These are phyloP conservation scores for Chondrosia reniformis DNA, from an alignment of 37 sponge, comb jelly and placozoan genomes.

Conservation along the genomic window DNA sequence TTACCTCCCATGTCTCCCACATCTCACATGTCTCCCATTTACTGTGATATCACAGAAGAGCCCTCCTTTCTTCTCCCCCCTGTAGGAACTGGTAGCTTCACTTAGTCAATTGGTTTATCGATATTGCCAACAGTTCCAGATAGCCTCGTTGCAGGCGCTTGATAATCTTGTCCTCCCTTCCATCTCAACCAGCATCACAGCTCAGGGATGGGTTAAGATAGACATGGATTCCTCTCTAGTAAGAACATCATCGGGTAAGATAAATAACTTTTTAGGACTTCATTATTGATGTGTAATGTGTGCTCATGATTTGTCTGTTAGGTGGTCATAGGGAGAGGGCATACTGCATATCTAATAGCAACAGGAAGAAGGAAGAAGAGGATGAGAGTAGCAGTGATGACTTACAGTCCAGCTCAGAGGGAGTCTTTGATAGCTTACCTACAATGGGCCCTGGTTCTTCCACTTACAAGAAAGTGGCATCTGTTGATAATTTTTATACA, in stretches of 20 bases:
- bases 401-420: constrained; percentile 19
- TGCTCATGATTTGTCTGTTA: too few relatives aligned
- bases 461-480: neutral
- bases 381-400: neutral
- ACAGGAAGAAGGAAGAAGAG: neutral
- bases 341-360: neutral
- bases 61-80: neutral
- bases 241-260: too few relatives aligned
- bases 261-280: too few relatives aligned
- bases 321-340: constrained; percentile 14
- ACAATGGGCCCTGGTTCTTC: constrained; percentile 12
- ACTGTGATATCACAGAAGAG: neutral
- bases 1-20: neutral
- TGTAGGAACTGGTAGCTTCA: constrained; percentile 83
- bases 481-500: neutral
- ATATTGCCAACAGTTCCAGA: constrained; percentile 79
- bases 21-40: neutral
- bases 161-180: constrained; percentile 25
- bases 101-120: constrained; percentile 68
- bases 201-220: constrained; percentile 67
- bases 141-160: constrained; percentile 52
- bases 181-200: constrained; percentile 58
- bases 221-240: neutral
- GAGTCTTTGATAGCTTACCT: constrained; percentile 31
- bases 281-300: too few relatives aligned